phyloP scores from a whole-genome alignment of 2,797 vertebrate species.

The Thamnophis elegans region DNA sequence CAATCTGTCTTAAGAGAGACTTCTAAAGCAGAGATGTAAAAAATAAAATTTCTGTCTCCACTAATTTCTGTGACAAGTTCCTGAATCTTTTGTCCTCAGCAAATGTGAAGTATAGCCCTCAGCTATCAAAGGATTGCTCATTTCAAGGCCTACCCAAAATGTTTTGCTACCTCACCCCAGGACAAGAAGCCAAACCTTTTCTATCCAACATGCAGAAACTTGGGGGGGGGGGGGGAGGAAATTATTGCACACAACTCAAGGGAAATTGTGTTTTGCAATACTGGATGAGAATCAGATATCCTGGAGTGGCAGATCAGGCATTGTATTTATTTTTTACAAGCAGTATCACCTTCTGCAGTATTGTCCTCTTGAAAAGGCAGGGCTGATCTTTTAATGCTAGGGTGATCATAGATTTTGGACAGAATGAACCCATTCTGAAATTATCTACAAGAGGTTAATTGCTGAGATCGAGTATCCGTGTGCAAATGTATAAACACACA shows the following conservation, averaged over 20 bases:
- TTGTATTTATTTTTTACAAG: not conserved
- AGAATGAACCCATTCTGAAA: not conserved
- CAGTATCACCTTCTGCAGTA: not conserved
- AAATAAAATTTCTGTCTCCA: not conserved
- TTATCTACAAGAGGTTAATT: not conserved
- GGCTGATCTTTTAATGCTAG: not conserved
- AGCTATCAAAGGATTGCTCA: not conserved
- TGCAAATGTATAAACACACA: not conserved
- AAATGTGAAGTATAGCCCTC: not conserved
- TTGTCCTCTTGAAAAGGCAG: not conserved
- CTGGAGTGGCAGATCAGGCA: not conserved
- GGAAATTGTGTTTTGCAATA: not conserved
- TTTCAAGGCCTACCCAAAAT: not conserved
- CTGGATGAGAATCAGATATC: not conserved
- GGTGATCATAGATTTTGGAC: not conserved
- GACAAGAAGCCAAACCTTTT: not conserved
- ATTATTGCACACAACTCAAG: not conserved
- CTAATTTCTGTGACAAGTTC: not conserved
- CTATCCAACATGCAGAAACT: not conserved
- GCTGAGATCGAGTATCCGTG: not conserved
- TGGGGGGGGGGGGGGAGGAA: accelerated
- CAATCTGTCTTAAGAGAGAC: not conserved
- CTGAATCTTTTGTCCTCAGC: not conserved
- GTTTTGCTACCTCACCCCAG: not conserved
- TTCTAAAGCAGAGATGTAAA: not conserved